These are phyloP conservation scores for Onchidella celtica DNA, from an alignment of 2,888 invertebrate genomes.

Conservation along the genomic window DNA sequence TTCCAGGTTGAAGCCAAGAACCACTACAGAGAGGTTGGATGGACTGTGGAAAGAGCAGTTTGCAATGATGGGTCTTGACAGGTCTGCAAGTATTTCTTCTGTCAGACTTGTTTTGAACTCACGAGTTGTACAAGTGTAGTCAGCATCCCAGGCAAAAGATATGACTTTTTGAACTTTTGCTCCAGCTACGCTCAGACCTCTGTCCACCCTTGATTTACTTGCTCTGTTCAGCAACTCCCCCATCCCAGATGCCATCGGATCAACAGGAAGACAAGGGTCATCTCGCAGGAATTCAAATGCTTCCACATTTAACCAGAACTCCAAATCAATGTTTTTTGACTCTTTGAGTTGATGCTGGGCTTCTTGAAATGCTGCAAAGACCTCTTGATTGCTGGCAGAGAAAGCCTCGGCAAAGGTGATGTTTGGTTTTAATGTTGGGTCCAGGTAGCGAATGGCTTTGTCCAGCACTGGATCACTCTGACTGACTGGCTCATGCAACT, in stretches of 20 bases:
- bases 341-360: slow-evolving; percentile 6
- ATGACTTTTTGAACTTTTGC: slow-evolving; percentile 63
- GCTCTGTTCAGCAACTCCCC: slow-evolving; percentile 55
- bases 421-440: slow-evolving; percentile 55
- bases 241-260: slow-evolving; percentile 60
- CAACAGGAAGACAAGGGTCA: slow-evolving; percentile 67
- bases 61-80: slow-evolving; percentile 63
- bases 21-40: slow-evolving; percentile 68
- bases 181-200: slow-evolving; percentile 62
- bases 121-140: slow-evolving; percentile 66
- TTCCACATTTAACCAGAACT: slow-evolving; percentile 70
- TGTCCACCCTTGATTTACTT: slow-evolving; percentile 60
- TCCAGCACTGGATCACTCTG: slow-evolving; percentile 58
- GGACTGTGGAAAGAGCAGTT: slow-evolving; percentile 69
- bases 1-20: slow-evolving; percentile 68
- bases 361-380: slow-evolving; percentile 39
- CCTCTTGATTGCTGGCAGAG: slow-evolving; percentile 66
- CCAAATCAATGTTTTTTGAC: slow-evolving; percentile 43
- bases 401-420: slow-evolving; percentile 66
- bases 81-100: slow-evolving; percentile 59
- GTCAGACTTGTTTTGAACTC: slow-evolving; percentile 53
- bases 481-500: slow-evolving; percentile 54
- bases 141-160: slow-evolving; percentile 70
- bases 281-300: slow-evolving; percentile 67
- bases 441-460: slow-evolving; percentile 56